Percentiles rank a stretch among this genome's conserved stretches.
phyloP scores from a whole-genome alignment of 2,888 invertebrate genomes.

The Nymphalis c-album region DNA sequence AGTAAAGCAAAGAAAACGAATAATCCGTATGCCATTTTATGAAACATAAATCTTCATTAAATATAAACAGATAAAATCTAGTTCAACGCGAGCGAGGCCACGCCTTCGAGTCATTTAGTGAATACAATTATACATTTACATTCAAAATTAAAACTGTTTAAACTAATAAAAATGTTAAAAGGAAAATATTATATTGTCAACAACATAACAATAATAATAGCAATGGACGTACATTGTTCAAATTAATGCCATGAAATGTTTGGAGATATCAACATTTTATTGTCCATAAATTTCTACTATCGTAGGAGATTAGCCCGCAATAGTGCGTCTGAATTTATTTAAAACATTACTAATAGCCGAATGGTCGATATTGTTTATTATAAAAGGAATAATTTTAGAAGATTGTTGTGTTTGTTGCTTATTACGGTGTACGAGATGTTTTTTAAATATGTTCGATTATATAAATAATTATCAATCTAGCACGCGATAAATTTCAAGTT shows the following conservation, averaged over 20 bases:
- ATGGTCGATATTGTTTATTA: constrained; percentile 31
- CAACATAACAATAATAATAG: constrained; percentile 9
- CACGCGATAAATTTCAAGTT: no score
- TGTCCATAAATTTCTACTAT: constrained; percentile 40
- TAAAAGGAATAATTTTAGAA: constrained; percentile 1
- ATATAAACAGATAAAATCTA: no score
- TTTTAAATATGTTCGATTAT: background rate
- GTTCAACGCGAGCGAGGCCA: no score
- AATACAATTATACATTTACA: no score
- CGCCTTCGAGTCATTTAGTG: no score
- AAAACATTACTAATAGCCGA: constrained; percentile 35
- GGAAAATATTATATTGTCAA: background rate
- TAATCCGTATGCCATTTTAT: no score
- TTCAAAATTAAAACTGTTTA: background rate
- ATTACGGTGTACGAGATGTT: background rate
- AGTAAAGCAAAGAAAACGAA: no score
- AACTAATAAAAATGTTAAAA: no score
- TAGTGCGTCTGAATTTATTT: constrained; percentile 39
- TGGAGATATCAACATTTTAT: constrained; percentile 35
- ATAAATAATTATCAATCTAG: no score
- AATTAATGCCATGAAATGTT: constrained; percentile 28
- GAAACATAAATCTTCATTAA: no score
- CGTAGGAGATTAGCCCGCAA: constrained; percentile 35
- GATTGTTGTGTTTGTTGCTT: background rate
- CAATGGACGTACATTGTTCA: constrained; percentile 12